Base-by-base conservation (phyloP, 2,113 vertebrate species). In the Thinocorus orbignyianus region DNA sequence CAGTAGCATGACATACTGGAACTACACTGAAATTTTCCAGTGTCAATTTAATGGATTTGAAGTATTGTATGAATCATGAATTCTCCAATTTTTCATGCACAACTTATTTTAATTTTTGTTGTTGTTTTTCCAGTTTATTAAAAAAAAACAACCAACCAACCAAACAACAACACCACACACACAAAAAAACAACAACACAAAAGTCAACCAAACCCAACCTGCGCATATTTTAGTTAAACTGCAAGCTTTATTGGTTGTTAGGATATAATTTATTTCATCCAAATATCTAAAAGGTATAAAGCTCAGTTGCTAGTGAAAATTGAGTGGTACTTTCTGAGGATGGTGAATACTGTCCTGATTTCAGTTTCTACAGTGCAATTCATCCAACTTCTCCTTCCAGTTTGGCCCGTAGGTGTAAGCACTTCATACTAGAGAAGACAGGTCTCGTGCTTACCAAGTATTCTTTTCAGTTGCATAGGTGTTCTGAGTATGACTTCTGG, bases 181-280 rank as follows among this genome's bases (percentile, higher is more conserved):
- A 44, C 42, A 13, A 44, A 44, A 44, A 44, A 15, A 44, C n/a
- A n/a, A n/a, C n/a, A n/a, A n/a, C n/a, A n/a, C n/a, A n/a, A n/a
- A n/a, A n/a, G n/a, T n/a, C n/a, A n/a, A n/a, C 41, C 41, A 41
- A 41, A 41, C 41, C 35, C 3, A 5, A 0, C 2, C 7, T 61
- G 22, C 3, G 35, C 11, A 4, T 52, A 46, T 49, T 81, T 89
- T 51, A 62, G 39, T 46, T 39, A 81, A 54, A 74, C 10, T 55
- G 3, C 14, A 78, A 46, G 8, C 2, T 89, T 72, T 82, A n/a
- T 9, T n/a, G 8, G 31, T 80, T 11, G n/a, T 61, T 25, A 66
- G 17, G 17, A 18, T 31, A 9, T 28, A 26, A 44, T 41, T 78
- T 54, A 51, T 46, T 77, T 88, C 28, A 46, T 7, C 8, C 23